A percentile compares a stretch with the other conserved stretches of the same genome.
Conservation (phyloP, 2,888 invertebrate species). For the Gortyna flavago region DNA sequence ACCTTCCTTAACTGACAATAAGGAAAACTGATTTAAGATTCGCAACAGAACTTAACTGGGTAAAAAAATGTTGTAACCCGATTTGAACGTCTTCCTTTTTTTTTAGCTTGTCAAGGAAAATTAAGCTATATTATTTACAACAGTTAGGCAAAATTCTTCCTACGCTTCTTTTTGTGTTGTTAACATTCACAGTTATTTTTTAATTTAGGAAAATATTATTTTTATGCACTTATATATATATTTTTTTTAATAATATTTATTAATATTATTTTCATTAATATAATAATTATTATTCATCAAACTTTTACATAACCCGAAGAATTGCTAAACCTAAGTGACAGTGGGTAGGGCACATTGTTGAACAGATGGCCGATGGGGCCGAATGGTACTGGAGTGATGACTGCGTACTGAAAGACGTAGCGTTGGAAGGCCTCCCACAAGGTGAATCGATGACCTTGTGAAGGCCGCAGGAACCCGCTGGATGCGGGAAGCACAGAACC, state of each 20-base stretch:
- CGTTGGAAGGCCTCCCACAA: not conserved
- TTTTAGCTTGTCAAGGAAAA: slow-evolving; percentile 15
- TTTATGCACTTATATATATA: not conserved
- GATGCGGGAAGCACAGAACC: not conserved
- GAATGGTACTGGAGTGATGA: not conserved
- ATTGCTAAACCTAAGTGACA: too few species aligned
- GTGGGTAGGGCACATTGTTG: too few species aligned
- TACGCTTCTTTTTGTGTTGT: not conserved
- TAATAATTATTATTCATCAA: not conserved
- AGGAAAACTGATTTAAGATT: slow-evolving; percentile 10
- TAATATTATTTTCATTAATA: not conserved
- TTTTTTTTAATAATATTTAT: not conserved
- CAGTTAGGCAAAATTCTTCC: not conserved
- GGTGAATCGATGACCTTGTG: not conserved
- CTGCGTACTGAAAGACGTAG: not conserved
- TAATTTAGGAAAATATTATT: not conserved
- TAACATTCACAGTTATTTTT: not conserved
- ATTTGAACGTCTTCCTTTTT: slow-evolving; percentile 16
- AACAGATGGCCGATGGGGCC: not conserved
- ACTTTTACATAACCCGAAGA: not conserved
- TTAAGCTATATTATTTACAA: slow-evolving; percentile 10
- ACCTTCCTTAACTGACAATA: not conserved
- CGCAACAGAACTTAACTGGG: slow-evolving; percentile 10
- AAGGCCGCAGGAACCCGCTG: not conserved
- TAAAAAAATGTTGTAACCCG: slow-evolving; percentile 24